Evolutionary conservation across 2,113 vertebrate genomes (phyloP), one percentile per base, ranked within the genome.

Genomic region (Xyliphius kryptos): DNA sequence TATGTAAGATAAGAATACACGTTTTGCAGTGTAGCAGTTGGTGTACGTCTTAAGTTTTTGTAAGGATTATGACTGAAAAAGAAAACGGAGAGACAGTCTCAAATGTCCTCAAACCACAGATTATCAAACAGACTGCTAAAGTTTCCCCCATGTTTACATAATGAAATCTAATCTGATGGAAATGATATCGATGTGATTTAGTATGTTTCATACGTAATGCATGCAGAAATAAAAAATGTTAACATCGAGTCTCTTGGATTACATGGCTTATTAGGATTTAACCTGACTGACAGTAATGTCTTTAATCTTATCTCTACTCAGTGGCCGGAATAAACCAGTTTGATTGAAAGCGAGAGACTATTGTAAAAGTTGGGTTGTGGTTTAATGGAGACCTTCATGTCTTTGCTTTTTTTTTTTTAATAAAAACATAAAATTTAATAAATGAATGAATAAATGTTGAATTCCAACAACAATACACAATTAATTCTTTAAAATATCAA

Each of bases 291-390:
- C 41, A 14, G 4, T 44, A 53, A 57, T 16, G 15, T 19, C 55
- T 73, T 73, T 73, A 59, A 69, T 69, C 70, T 72, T 59, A 44
- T 50, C 38, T 52, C 26, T 32, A 20, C 17, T 52, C 21, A 20
- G 46, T 54, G 9, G 0, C 56, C 48, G 37, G 56, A 21, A 44
- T 6, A 50, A 72, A 49, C 9, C 60, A 67, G 41, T 50, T 37
- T 16, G 14, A 32, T 14, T 46, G 6, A 17, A 11, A 50, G 15
- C 32, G 17, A 11, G 36, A 32, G 37, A 38, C 5, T 11, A 14
- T 41, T 41, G 40, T 41, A 41, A 41, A 41, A 41, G 40, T 5
- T 32, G 26, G 26, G 26, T 32, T 32, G 7, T 32, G 26, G 26
- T 32, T 32, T 2, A 32, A 32, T 5, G 26, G 7, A 32, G 7